Evolutionary conservation across 2,113 vertebrate genomes (phyloP), one percentile per base, ranked within the genome.

Genomic region (Arenaria interpres): DNA sequence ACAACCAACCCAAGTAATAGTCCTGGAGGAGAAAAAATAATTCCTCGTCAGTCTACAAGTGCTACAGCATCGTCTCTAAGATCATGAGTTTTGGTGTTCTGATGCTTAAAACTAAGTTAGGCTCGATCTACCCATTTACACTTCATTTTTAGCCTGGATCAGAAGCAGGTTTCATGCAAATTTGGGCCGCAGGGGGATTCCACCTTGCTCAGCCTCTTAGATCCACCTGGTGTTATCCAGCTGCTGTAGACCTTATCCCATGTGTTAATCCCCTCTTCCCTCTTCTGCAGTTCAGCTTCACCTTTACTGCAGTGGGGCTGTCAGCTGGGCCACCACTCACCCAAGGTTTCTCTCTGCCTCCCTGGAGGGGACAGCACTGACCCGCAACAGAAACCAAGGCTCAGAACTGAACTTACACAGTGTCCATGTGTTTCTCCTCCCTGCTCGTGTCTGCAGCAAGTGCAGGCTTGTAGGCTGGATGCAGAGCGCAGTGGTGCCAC

Each of bases 41-140:
- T 54, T 88, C 37, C 32, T 77, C 1, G 1, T 57, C 60, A 51
- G 21, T 10, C 46, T 67, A 4, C 22, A 84, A n/a, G 14, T 84
- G 68, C 41, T 74, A 41, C 10, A 54, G 10, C 23, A 53, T 28
- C 86, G 45, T 25, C 39, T 25, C 39, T 77, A 62, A 87, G 25
- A 35, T 32, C 1, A 1, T 50, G 25, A 4, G 2, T 0, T 71
- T 87, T 74, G 41, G 14, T 78, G 21, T 7, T n/a, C 10, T 85
- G 39, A 27, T 50, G 22, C 15, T 78, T 82, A 50, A 33, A 77
- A 77, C 2, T 56, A 84, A 50, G 28, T 33, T 46, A 1, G 28
- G 14, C 12, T 85, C 28, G 45, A 60, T 48, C 48, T 72, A 35
- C 17, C 9, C 10, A 33, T 78, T 57, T 51, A 33, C 23, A 7